phyloP scores from a whole-genome alignment of 2,797 vertebrate genomes.

The Brachyrhaphis roseni region DNA sequence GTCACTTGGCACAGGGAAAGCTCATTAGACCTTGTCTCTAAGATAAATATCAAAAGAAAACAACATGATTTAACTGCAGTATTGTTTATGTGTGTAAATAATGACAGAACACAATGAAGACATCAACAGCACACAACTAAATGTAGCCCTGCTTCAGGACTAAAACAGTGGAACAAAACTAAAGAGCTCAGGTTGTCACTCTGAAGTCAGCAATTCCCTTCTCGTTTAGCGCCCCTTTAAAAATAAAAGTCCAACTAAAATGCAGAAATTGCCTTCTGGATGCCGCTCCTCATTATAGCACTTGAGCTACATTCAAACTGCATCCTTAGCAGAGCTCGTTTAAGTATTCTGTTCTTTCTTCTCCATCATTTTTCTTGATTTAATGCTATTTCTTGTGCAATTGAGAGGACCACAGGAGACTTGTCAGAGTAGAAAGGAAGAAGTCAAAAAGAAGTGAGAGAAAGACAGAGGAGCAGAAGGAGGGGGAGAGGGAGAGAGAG shows the following conservation, averaged over 20 bases:
- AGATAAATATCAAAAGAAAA: slow-evolving; percentile 33
- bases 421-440: slow-evolving; percentile 63
- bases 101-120: slow-evolving; percentile 18
- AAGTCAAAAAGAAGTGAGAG: slow-evolving; percentile 35
- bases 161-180: slow-evolving; percentile 16
- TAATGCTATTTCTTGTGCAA: slow-evolving; percentile 73
- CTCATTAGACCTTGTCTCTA: slow-evolving; percentile 40
- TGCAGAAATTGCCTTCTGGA: slow-evolving; percentile 14
- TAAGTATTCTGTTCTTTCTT: slow-evolving; percentile 54
- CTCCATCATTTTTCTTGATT: slow-evolving; percentile 56
- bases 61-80: slow-evolving; percentile 13
- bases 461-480: slow-evolving; percentile 13
- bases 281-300: slow-evolving; percentile 47
- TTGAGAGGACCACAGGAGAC: slow-evolving; percentile 78
- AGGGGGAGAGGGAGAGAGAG: slow-evolving; percentile 25
- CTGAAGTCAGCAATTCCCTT: slow-evolving; percentile 24
- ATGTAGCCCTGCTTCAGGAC: not conserved
- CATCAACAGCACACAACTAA: slow-evolving; percentile 4
- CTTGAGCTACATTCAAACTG: slow-evolving; percentile 42
- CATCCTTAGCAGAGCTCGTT: slow-evolving; percentile 59
- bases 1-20: slow-evolving; percentile 40
- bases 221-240: slow-evolving; percentile 24
- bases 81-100: slow-evolving; percentile 22
- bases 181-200: slow-evolving; percentile 13
- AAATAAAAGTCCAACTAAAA: slow-evolving; percentile 41